Conservation (phyloP, 2,888 invertebrate species). For the Macropis europaea region DNA sequence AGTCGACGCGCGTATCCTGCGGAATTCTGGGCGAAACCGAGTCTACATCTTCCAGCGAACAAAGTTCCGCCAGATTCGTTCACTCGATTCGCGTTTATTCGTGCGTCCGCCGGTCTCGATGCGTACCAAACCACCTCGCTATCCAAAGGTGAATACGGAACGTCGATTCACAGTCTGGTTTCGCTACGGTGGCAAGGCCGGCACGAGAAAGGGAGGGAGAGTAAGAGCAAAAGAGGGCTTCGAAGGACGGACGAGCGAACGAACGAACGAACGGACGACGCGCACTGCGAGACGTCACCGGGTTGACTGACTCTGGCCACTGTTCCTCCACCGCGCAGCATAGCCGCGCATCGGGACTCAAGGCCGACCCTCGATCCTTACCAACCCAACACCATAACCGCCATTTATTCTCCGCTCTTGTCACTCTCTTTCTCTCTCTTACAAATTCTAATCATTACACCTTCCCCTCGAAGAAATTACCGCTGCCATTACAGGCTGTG, state of each 20-base stretch:
- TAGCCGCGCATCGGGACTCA: constrained; percentile 72
- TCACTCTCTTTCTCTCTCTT: too few relatives aligned
- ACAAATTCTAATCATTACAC: too few relatives aligned
- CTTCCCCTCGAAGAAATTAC: too few relatives aligned
- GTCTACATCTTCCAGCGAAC: constrained; percentile 13
- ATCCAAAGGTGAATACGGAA: neutral
- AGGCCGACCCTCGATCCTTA: constrained; percentile 45
- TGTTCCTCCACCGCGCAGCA: too few relatives aligned
- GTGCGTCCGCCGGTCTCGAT: too few relatives aligned
- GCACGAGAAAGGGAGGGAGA: too few relatives aligned
- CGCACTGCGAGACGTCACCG: constrained; percentile 71
- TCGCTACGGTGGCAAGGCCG: neutral
- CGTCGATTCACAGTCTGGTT: neutral
- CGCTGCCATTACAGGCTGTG: too few relatives aligned
- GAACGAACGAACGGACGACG: neutral
- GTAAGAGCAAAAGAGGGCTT: too few relatives aligned
- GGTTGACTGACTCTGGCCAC: constrained; percentile 78
- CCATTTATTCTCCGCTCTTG: neutral
- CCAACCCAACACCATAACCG: neutral
- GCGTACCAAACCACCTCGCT: too few relatives aligned
- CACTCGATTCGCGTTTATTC: neutral
- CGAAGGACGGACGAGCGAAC: neutral
- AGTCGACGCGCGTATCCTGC: constrained; percentile 39
- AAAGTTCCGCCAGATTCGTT: neutral
- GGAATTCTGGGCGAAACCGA: neutral